Base-by-base conservation (phyloP, 2,113 vertebrate genomes). In the Ia io region DNA sequence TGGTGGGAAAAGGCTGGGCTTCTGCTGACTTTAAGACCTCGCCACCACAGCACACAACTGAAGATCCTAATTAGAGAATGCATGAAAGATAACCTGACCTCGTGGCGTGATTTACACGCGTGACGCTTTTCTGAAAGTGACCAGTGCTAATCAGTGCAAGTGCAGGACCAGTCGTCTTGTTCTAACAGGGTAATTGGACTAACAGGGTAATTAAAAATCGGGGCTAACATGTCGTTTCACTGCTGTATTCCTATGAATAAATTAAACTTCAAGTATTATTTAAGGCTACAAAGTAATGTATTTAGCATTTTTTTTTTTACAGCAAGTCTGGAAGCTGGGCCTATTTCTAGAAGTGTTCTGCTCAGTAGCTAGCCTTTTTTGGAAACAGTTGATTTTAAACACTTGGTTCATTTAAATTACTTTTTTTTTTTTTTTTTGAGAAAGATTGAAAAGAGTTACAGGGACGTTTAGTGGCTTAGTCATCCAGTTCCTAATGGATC, bases 291-390 rank as follows among this genome's bases (percentile, higher is more conserved):
- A 10, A 83, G 80, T 90, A 88, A 70, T 92, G 96, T 94, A 92
- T 93, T 96, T 96, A 85, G 84, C 84, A 70, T 88, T 74, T 91
- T 87, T 51, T 51, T 91, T 53, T 32, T 7, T n/a, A 88, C 88
- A 84, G 51, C 42, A 95, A 93, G 79, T 92, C 91, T 97, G 63
- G 61, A 92, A 94, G 56, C 49, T 78, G 44, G 70, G 49, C 47
- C 67, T 92, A 69, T 95, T 97, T 93, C 90, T 95, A 88, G 67
- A 95, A 95, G 88, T 95, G 47, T 94, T 96, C 53, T 94, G 59
- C 86, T 95, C 67, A 51, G 67, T 59, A 93, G 88, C 37, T 88
- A 90, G 92, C 69, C 53, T 94, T 97, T 96, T 95, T 90, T 95
- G 56, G 42, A 51, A 95, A 86, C 42, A 93, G 71, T 87, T 30